A percentile compares a stretch with the other conserved stretches of the same genome.
phyloP scores from a whole-genome alignment of 2,797 vertebrate species.

The Phaenicophaeus curvirostris region DNA sequence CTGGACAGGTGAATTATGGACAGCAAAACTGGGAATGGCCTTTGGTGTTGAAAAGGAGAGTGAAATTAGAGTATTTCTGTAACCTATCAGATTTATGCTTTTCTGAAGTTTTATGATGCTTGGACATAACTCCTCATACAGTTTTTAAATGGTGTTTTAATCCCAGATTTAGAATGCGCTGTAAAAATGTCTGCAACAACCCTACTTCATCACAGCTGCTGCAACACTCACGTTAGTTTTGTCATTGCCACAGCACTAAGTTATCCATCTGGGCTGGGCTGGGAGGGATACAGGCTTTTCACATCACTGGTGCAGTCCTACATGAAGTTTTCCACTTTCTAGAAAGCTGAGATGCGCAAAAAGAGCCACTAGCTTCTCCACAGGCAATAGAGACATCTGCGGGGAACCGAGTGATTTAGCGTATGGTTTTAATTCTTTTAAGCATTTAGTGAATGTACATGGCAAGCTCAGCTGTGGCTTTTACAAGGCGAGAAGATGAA shows the following conservation, averaged over 20 bases:
- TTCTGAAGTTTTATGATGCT: background rate
- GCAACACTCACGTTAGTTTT: background rate
- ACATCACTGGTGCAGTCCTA: background rate
- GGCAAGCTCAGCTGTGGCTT: background rate
- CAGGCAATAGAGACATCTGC: background rate
- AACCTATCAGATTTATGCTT: background rate
- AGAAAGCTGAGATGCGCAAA: background rate
- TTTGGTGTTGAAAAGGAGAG: background rate
- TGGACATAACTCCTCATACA: background rate
- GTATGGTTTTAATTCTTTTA: background rate
- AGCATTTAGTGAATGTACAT: background rate
- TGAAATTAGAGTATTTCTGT: background rate
- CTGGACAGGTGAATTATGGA: background rate
- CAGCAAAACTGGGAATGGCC: background rate
- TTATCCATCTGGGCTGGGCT: background rate
- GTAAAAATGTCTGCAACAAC: background rate
- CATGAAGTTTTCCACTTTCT: background rate
- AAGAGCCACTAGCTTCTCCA: background rate
- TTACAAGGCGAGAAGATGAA: background rate
- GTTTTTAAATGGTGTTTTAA: background rate
- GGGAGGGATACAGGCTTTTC: background rate
- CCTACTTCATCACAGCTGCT: background rate
- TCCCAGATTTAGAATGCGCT: background rate
- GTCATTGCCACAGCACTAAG: background rate
- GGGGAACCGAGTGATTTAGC: background rate